phyloP scores from a whole-genome alignment of 2,888 invertebrate species.

The Tenthredo notha region DNA sequence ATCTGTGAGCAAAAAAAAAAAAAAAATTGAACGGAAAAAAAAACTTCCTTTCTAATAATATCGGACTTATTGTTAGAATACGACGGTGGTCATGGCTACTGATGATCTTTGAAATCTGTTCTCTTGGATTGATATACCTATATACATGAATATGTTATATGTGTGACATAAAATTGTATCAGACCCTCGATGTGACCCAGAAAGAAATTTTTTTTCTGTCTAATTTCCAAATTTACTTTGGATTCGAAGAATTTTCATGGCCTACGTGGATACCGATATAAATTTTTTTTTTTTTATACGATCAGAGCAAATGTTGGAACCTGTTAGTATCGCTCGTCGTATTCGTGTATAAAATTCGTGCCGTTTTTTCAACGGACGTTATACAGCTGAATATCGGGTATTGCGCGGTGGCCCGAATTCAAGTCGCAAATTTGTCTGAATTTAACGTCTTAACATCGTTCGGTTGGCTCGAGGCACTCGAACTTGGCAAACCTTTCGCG shows the following conservation, averaged over 20 bases:
- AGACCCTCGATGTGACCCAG: not conserved
- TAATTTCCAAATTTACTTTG: not conserved
- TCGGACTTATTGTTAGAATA: not conserved
- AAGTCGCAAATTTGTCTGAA: slow-evolving; percentile 11
- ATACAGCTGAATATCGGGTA: slow-evolving; percentile 16
- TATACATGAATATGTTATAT: no score
- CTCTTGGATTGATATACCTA: not conserved
- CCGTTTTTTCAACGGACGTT: not conserved
- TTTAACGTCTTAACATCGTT: slow-evolving; percentile 21
- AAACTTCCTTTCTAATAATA: not conserved
- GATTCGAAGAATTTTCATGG: not conserved
- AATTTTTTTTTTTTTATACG: not conserved
- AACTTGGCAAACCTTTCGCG: slow-evolving; percentile 39
- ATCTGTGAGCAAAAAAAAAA: not conserved
- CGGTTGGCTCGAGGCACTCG: slow-evolving; percentile 31
- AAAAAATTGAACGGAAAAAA: not conserved
- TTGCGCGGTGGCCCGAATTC: slow-evolving; percentile 45
- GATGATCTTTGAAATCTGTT: not conserved
- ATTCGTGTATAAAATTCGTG: not conserved
- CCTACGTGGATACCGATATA: not conserved
- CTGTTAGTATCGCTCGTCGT: not conserved
- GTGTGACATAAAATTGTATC: not conserved
- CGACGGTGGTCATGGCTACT: not conserved
- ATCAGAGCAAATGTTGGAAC: not conserved
- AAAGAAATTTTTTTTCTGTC: not conserved